These are phyloP conservation scores for Phortica variegata DNA, from an alignment of 1,140 invertebrate genomes.

Conservation along the genomic window DNA sequence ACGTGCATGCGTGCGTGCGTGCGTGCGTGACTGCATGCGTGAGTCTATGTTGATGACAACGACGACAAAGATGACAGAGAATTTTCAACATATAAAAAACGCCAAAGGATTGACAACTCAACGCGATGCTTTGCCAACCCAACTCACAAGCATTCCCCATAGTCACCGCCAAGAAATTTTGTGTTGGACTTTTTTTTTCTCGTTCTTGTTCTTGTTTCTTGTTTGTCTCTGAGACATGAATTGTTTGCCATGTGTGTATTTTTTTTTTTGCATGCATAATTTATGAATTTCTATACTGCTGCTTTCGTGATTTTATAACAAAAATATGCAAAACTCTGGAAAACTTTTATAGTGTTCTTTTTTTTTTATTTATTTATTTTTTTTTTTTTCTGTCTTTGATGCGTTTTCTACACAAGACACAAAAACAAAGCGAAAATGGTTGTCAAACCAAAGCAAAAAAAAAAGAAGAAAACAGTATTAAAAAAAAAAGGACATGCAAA, in stretches of 20 bases:
- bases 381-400: too few relatives aligned
- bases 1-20: too few relatives aligned
- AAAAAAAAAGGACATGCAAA: not conserved
- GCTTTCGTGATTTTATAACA: slow-evolving; percentile 25
- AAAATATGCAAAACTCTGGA: slow-evolving; percentile 49
- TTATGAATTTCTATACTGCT: slow-evolving; percentile 36
- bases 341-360: slow-evolving; percentile 35
- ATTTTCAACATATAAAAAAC: too few relatives aligned
- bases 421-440: slow-evolving; percentile 38
- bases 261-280: slow-evolving; percentile 44
- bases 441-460: slow-evolving; percentile 12
- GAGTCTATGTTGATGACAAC: too few relatives aligned
- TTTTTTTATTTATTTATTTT: too few relatives aligned
- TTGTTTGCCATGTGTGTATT: slow-evolving; percentile 1
- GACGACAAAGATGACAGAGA: too few relatives aligned
- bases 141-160: slow-evolving; percentile 10
- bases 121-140: not conserved
- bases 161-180: slow-evolving; percentile 20
- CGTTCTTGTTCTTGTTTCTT: slow-evolving; percentile 11
- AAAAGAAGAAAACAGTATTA: not conserved
- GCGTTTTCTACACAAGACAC: not conserved
- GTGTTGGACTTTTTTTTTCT: slow-evolving; percentile 21
- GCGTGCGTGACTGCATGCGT: too few relatives aligned
- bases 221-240: slow-evolving; percentile 34
- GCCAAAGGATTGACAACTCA: too few relatives aligned